Base-by-base conservation (phyloP, 2,113 vertebrate species). In the Callithrix jacchus region DNA sequence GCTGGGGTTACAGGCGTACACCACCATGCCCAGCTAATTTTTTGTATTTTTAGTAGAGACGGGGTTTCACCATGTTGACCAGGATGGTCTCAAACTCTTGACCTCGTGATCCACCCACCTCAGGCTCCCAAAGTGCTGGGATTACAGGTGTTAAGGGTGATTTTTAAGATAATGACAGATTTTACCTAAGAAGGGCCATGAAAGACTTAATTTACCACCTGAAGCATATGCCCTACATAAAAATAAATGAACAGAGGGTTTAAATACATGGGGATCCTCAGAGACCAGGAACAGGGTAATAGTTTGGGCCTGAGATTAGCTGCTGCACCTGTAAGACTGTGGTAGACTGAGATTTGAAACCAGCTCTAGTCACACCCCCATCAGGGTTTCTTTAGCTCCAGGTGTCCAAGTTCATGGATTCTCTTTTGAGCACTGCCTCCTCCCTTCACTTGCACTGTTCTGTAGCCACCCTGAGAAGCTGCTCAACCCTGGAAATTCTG, bases 301-400 rank as follows among this genome's bases (percentile, higher is more conserved):
- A 14, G 23, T 90, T 84, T 37, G 81, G 42, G 56, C 61, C 54
- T 49, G 49, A 5, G 45, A 40, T 37, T 21, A 21, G 27, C 76
- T 90, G 18, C 68, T 54, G 4, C 1, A 1, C 30, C 5, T 2
- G 0, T 14, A 32, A 54, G 56, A 40, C 14, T 6, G 37, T 25
- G 9, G 35, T 27, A 23, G 13, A 82, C 80, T 71, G 37, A 71
- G 71, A 18, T n/a, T 32, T 40, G 80, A 96, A 87, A 32, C 12
- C 42, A 30, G 32, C 4, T 58, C 76, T 40, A 2, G 52, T 16
- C 30, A 11, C 47, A 0, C 2, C 21, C 21, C 3, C 54, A 8
- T 42, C 14, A 0, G 0, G 2, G n/a, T 80, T 42, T 42, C 68
- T 23, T 52, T 61, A 7, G 73, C 45, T 25, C 35, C 1, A 2